Percentiles rank a stretch among this genome's conserved stretches.
Evolutionary conservation across 2,113 vertebrate genomes (phyloP).

Genomic region (Ammospiza caudacuta): DNA sequence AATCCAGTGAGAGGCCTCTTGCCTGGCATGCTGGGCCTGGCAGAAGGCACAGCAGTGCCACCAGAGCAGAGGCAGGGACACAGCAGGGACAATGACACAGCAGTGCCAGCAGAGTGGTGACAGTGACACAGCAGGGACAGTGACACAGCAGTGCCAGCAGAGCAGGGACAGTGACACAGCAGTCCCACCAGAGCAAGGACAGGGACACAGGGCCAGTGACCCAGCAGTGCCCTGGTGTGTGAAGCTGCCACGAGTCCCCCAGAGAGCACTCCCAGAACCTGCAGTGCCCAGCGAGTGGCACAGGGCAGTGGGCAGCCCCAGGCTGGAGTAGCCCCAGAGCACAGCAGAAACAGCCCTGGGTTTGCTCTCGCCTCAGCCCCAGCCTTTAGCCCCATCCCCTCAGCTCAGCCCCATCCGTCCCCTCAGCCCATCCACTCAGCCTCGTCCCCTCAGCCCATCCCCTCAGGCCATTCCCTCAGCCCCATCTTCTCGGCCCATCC

Average conservation of each 20-base stretch:
- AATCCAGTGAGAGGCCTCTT: neutral
- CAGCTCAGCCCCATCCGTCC: no score
- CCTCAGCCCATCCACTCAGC: no score
- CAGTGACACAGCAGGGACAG: no score
- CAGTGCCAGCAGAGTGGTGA: neutral
- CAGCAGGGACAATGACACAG: neutral
- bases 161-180: neutral
- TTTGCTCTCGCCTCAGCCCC: neutral
- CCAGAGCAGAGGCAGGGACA: neutral
- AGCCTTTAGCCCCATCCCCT: no score
- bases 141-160: neutral
- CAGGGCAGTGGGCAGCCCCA: neutral
- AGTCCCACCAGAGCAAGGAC: no score
- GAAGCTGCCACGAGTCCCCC: neutral
- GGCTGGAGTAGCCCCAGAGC: neutral
- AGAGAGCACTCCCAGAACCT: neutral
- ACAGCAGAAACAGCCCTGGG: neutral
- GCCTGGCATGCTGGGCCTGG: fast-evolving
- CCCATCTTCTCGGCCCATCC: no score
- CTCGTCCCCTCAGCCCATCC: no score
- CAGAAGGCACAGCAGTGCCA: neutral
- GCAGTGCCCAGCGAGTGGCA: neutral
- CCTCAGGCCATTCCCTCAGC: no score
- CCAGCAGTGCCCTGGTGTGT: neutral
- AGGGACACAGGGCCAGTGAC: neutral